Percentiles rank a stretch among this genome's conserved stretches.
Conservation (phyloP, 2,888 invertebrate genomes). For the Synergus umbraculus region DNA sequence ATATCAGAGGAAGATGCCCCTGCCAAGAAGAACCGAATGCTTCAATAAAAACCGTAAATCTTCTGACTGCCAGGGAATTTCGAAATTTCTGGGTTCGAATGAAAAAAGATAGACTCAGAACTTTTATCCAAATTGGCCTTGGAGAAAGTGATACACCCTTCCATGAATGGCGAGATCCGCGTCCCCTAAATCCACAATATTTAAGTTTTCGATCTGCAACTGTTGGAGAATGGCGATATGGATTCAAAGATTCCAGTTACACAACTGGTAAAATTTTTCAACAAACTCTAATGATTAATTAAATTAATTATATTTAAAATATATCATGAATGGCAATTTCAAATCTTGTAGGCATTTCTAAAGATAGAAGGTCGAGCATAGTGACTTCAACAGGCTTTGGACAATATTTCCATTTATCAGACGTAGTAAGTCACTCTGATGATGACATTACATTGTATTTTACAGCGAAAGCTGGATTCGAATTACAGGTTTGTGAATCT, state of each 20-base stretch:
- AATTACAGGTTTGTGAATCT: constrained; percentile 45
- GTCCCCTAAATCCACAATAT: constrained; percentile 50
- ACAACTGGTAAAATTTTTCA: constrained; percentile 38
- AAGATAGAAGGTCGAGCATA: constrained; percentile 48
- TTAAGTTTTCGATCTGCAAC: constrained; percentile 53
- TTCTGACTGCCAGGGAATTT: constrained; percentile 48
- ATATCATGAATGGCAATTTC: not conserved
- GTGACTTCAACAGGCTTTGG: constrained; percentile 52
- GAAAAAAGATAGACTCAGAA: constrained; percentile 44
- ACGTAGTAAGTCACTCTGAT: constrained; percentile 49
- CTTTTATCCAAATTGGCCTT: constrained; percentile 50
- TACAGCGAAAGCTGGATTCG: constrained; percentile 44
- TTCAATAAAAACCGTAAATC: constrained; percentile 47
- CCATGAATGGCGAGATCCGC: constrained; percentile 54
- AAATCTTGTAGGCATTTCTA: constrained; percentile 44
- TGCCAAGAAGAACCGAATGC: constrained; percentile 53
- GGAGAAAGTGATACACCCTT: constrained; percentile 50
- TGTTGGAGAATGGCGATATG: constrained; percentile 48
- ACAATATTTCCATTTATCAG: constrained; percentile 50
- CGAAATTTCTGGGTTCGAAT: constrained; percentile 52
- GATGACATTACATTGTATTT: constrained; percentile 52
- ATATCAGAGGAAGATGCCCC: constrained; percentile 53
- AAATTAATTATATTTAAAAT: too few relatives aligned
- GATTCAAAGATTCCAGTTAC: constrained; percentile 47
- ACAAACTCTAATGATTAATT: not conserved